A percentile compares a stretch with the other conserved stretches of the same genome.
phyloP scores from a whole-genome alignment of 2,113 vertebrate species.

The Girardinichthys multiradiatus region DNA sequence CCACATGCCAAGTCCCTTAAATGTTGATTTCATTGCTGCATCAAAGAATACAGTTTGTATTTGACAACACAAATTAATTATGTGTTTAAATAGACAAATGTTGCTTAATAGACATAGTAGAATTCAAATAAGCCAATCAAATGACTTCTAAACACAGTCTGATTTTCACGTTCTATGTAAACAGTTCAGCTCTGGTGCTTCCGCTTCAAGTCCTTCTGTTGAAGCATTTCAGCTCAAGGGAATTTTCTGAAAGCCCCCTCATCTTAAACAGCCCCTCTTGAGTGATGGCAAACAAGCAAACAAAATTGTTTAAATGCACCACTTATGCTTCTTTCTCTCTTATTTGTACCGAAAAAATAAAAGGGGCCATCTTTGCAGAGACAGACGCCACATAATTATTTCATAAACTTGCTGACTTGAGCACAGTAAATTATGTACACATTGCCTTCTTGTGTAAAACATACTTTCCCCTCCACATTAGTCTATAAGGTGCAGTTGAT shows the following conservation, averaged over 20 bases:
- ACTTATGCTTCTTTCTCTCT: constrained; percentile 65
- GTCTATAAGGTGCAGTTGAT: constrained; percentile 31
- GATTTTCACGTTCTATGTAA: constrained; percentile 57
- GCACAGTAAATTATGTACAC: constrained; percentile 77
- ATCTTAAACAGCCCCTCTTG: constrained; percentile 67
- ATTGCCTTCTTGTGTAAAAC: constrained; percentile 48
- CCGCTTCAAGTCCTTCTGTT: constrained; percentile 35
- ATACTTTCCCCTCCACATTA: constrained; percentile 47
- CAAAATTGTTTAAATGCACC: constrained; percentile 74
- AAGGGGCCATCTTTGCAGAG: constrained; percentile 62
- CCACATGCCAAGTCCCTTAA: no score
- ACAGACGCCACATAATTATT: constrained; percentile 78
- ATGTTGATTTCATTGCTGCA: constrained; percentile 25
- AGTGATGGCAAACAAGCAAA: constrained; percentile 75
- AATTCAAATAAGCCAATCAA: constrained; percentile 46
- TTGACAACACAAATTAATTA: constrained; percentile 30
- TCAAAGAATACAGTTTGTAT: constrained; percentile 6
- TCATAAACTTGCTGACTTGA: constrained; percentile 69
- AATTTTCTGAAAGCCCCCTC: constrained; percentile 68
- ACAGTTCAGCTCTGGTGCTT: constrained; percentile 40
- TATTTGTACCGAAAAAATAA: constrained; percentile 74
- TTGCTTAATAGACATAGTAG: constrained; percentile 30
- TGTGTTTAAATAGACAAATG: constrained; percentile 28
- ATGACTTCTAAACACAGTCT: constrained; percentile 45
- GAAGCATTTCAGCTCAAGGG: constrained; percentile 57